phyloP scores from a whole-genome alignment of 2,113 vertebrate species.

The Dasyurus viverrinus region DNA sequence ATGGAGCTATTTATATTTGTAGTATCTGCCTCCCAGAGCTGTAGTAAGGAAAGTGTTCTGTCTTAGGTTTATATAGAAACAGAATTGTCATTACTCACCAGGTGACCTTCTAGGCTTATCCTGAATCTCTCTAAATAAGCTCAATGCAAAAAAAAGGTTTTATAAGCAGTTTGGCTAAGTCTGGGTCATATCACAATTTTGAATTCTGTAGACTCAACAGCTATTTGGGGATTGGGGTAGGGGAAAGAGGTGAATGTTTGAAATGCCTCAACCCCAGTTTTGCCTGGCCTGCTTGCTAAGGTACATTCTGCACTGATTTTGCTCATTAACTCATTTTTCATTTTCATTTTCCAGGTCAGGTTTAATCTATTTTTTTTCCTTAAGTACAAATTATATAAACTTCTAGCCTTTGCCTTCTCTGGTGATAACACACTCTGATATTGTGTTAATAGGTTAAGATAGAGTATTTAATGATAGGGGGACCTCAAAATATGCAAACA shows the following conservation, averaged over 20 bases:
- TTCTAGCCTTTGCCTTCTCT: slow-evolving; percentile 22
- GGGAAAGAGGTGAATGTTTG: background rate
- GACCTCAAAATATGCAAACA: slow-evolving; percentile 15
- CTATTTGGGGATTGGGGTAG: background rate
- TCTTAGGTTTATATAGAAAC: background rate
- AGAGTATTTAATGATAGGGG: background rate
- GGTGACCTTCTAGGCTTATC: background rate
- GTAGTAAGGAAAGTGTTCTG: background rate
- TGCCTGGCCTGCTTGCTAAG: slow-evolving; percentile 35
- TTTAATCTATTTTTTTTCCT: slow-evolving; percentile 55
- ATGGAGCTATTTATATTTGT: background rate
- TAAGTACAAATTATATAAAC: slow-evolving; percentile 55
- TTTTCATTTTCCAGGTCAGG: slow-evolving; percentile 75
- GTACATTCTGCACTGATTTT: slow-evolving; percentile 47
- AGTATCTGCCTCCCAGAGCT: background rate
- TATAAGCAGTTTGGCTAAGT: slow-evolving; percentile 14
- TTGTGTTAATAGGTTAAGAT: slow-evolving; percentile 28
- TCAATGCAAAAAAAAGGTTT: background rate
- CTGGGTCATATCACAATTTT: background rate
- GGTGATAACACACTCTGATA: slow-evolving; percentile 31
- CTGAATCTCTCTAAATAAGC: background rate
- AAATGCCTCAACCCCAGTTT: background rate
- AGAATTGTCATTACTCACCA: background rate
- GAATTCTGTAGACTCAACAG: slow-evolving; percentile 9
- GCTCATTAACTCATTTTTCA: slow-evolving; percentile 73